Percentiles rank a stretch among this genome's conserved stretches.
These are phyloP conservation scores for Melipona bicolor DNA, from an alignment of 2,888 invertebrate species.

Conservation along the genomic window DNA sequence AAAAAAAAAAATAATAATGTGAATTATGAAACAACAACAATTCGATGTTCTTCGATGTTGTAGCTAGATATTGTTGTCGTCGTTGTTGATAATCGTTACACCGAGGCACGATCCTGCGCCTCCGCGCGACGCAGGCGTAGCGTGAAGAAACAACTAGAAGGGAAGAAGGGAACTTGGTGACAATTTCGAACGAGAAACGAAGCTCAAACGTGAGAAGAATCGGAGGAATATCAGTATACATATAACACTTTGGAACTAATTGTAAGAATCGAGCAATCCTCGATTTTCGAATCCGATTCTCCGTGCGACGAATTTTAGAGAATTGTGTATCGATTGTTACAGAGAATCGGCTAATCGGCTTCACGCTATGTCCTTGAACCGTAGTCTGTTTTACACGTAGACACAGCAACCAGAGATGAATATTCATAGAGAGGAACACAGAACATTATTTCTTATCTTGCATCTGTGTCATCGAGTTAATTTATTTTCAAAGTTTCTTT, in stretches of 20 bases:
- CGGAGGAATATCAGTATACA: background rate
- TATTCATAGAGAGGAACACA: constrained; percentile 14
- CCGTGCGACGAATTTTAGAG: background rate
- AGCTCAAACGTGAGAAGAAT: background rate
- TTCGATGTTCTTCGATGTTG: constrained; percentile 78
- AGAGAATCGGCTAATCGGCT: background rate
- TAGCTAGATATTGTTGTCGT: constrained; percentile 74
- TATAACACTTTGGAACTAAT: background rate
- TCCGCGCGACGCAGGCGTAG: constrained; percentile 22
- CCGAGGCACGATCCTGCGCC: constrained; percentile 31
- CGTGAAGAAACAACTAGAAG: constrained; percentile 17
- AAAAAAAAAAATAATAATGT: background rate
- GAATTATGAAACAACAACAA: constrained; percentile 62
- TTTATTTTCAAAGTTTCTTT: background rate
- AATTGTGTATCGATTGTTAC: background rate
- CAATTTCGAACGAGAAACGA: background rate
- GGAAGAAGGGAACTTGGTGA: too few relatives aligned
- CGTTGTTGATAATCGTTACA: constrained; percentile 66
- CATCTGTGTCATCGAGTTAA: background rate
- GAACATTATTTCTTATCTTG: constrained; percentile 15
- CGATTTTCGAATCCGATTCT: background rate
- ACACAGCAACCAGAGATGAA: constrained; percentile 25
- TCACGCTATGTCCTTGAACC: constrained; percentile 42
- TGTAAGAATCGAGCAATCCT: background rate
- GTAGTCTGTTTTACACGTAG: constrained; percentile 53